These are phyloP conservation scores for Parazoanthus darwini DNA, from an alignment of 92 coral and sea anemone genomes.

Conservation along the genomic window DNA sequence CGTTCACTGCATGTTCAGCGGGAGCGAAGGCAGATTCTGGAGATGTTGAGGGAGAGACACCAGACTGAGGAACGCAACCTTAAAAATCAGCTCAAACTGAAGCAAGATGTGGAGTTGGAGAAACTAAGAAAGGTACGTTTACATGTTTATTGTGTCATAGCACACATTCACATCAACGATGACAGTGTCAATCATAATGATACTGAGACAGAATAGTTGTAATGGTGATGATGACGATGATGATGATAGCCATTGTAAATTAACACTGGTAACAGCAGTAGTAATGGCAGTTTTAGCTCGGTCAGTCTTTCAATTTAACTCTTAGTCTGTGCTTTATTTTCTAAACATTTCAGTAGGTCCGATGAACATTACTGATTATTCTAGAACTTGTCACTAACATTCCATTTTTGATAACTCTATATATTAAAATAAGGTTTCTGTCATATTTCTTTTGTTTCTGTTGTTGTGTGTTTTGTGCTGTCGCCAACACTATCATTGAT, in stretches of 20 bases:
- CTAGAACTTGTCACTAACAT: neutral
- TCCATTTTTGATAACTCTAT: no score
- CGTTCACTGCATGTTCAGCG: slow-evolving; percentile 55
- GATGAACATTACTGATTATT: no score
- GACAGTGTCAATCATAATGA: neutral
- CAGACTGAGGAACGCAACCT: slow-evolving; percentile 77
- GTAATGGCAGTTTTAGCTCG: no score
- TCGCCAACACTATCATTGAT: neutral
- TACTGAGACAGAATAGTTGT: neutral
- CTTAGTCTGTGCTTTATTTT: neutral
- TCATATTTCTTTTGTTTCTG: no score
- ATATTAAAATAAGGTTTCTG: no score
- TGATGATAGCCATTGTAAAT: neutral
- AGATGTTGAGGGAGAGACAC: slow-evolving; percentile 73
- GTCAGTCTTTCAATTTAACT: no score
- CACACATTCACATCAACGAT: neutral
- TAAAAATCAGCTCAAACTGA: slow-evolving; percentile 76
- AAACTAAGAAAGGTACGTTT: slow-evolving; percentile 82
- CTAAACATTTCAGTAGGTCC: neutral
- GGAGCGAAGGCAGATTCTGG: slow-evolving; percentile 73
- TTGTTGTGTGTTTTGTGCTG: no score
- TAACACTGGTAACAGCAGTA: neutral
- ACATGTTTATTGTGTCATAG: neutral
- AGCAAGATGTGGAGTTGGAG: slow-evolving; percentile 90
- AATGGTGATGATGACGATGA: neutral